Base-by-base conservation (phyloP, 1,140 invertebrate genomes). In the Drosophila bocqueti region DNA sequence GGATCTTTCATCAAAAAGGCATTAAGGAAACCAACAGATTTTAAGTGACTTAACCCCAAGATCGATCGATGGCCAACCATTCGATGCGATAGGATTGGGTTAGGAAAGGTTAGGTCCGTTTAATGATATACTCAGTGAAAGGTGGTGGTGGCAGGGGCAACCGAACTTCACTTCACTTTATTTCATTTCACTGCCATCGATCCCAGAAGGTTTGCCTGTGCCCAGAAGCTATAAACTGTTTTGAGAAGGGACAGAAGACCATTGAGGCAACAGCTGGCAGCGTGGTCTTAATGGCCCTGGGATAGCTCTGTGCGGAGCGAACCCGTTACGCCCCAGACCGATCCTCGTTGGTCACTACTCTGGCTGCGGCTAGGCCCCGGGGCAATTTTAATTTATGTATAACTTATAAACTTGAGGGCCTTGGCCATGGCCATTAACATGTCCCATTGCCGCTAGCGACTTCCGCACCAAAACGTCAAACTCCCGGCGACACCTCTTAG, bases 321-420 rank as follows among this genome's bases (percentile, higher is more conserved):
- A 50, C 71, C 54, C 63, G 52, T 76, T 58, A 66, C 62, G 62
- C 61, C 55, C 62, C 21, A 43, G 31, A 21, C 45, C 38, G 50
- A 50, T 76, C 72, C 50, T 76, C 24, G 54, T 26, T 75, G 60
- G 50, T 43, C 38, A 54, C 26, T 2, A n/a, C 26, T 50, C 26
- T 50, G 49, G 26, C 49, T 50, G 26, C 6, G 16, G 49, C 46
- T 52, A 26, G 46, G 34, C 34, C 62, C 63, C 13, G 63, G 47
- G 67, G 63, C 67, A 34, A 38, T 46, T 38, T 71, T 71, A 71
- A 73, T 73, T 72, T 73, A 71, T 73, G 67, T 79, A 89, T 87
- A 87, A 89, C 76, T 89, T 89, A 78, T 78, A 89, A 83, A 89
- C 52, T 83, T 78, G 76, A 89, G 77, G 82, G 72, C 84, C 84